Base-by-base conservation (phyloP, 2,888 invertebrate species). In the Tetanocera ferruginea region DNA sequence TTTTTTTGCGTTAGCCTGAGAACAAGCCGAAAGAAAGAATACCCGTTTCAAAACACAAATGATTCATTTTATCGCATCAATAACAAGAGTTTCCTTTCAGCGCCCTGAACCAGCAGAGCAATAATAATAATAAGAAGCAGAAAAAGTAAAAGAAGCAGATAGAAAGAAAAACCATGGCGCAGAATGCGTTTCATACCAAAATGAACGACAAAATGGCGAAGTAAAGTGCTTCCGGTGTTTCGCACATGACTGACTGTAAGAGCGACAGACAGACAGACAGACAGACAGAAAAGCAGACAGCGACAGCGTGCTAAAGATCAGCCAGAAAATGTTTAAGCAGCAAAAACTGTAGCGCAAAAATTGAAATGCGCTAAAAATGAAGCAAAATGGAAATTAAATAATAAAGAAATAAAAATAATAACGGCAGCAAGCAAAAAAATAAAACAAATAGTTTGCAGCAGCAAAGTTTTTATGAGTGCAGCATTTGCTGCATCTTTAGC, bases 61-160 rank as follows among this genome's bases (percentile, higher is more conserved):
- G 73, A 73, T 73, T 73, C 72, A 72, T 77, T 77, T 77, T 72
- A 72, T 77, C 77, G 77, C 77, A 77, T 77, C 77, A 67, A 72
- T 77, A 72, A 77, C 77, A 77, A 72, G 70, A 72, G 77, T 77
- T 77, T 73, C 73, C 76, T 66, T 34, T 57, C 37, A 76, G 25
- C 67, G 34, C n/a, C 34, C 8, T 49, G 62, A 23, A 25, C 11
- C 28, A 51, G 51, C 11, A 55, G n/a, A 60, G 62, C 23, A 37
- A 34, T 8, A 11, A 66, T 49, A 64, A 25, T 19, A 25, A 51
- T 51, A 51, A 23, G 52, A 17, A 8, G 55, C n/a, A 34, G 64
- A 19, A n/a, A 17, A 0, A 14, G 49, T 11, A 23, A 57, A 60
- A 34, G 9, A 37, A 8, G 34, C 14, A 37, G 43, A 9, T 2